Base-by-base conservation (phyloP, 2,888 invertebrate genomes). In the Eristalis intricaria region DNA sequence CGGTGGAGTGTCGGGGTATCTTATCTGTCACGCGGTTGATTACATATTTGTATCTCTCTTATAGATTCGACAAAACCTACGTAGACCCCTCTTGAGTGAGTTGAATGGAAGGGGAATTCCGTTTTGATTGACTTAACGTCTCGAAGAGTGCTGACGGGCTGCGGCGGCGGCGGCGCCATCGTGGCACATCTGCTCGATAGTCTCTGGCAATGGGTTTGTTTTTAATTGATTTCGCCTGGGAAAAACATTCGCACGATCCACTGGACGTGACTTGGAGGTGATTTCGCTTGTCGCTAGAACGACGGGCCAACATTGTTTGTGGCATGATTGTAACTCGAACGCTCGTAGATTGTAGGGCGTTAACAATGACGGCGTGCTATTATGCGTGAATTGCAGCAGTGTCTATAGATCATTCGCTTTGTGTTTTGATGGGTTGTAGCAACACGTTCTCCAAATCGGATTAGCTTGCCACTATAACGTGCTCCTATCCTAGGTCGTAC, bases 11-110 rank as follows among this genome's bases (percentile, higher is more conserved):
- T 26, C 77, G 35, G 19, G 69, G 65, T 85, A 82, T 85, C 85
- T 85, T 86, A 86, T 86, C 82, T 78, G 61, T 50, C 77, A 65
- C 73, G 69, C 68, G 76, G 56, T 76, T 82, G 70, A 65, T 75
- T 75, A 74, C 73, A 73, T 71, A 65, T 40, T 29, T 63, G 38
- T 79, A 73, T 73, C 73, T 79, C 38, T 79, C 26, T 8, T 8
- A 50, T 19, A 50, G 8, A 19, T 19, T 19, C 50, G 19, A n/a
- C 5, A 4, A 7, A 43, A 13, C n/a, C 4, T 3, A n/a, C 40
- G 40, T 13, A n/a, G 40, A n/a, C 43, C 15, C 43, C 50, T 50
- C 50, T 60, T 0, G 3, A 13, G 23, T 11, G 13, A 13, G 8
- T 19, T 60, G 60, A 60, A 60, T 26, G 26, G 19, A 60, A 13